Evolutionary conservation across 2,113 vertebrate genomes (phyloP), one percentile per base, ranked within the genome.

Genomic region (Labrus mixtus): DNA sequence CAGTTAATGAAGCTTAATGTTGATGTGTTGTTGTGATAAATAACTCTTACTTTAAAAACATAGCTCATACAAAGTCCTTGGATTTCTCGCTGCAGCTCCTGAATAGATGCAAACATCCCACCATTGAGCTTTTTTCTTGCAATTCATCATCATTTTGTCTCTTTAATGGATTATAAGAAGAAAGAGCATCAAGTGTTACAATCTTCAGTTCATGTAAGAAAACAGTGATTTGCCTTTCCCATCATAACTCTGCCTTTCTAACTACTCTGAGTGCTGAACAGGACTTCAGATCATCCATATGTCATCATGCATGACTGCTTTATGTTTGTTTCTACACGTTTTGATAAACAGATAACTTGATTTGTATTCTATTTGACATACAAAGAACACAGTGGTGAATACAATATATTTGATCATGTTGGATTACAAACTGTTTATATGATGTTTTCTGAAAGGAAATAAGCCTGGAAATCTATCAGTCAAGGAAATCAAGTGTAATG

Each of bases 351-450:
- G 39, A 70, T 65, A 71, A 74, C 13, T 20, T 6, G 0, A 63
- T 58, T 59, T 72, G n/a, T 57, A 41, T 29, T 70, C 43, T 48
- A 41, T 70, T 67, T 4, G 10, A 58, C 4, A 54, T 23, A 54
- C 58, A 51, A 64, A 51, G 20, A 60, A 55, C n/a, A 66, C 79
- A 73, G 85, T 84, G 89, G 88, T 87, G 88, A 91, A 90, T 90
- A 84, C 86, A 91, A 89, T 93, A 90, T 92, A 91, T 93, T 92
- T 85, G 37, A 82, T 83, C 73, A 67, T 86, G 88, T 89, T 86
- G 66, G 53, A 91, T 92, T 90, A 90, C 86, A 79, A 83, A 67
- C 69, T 45, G 77, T 84, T 51, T 19, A 9, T 9, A n/a, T 51
- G 48, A 51, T 51, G 15, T 20, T 83, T 84, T 87, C 89, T 93